These are phyloP conservation scores for Loris lydekkerianus DNA, from an alignment of 2,797 vertebrate species.

Conservation along the genomic window DNA sequence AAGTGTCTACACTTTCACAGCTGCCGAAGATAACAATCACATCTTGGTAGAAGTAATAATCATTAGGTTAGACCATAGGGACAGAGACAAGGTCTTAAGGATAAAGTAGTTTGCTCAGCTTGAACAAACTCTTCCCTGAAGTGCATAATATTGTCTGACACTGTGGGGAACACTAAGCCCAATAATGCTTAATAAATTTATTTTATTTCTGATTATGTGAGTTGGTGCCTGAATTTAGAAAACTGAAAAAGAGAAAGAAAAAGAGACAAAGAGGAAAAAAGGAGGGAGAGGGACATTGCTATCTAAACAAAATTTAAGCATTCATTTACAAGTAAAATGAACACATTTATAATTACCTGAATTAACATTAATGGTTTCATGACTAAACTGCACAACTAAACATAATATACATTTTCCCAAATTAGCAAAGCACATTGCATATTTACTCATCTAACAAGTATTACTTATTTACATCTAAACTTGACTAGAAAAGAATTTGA, in stretches of 20 bases:
- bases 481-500: not conserved
- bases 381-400: not conserved
- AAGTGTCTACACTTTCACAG: constrained; percentile 17
- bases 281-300: not conserved
- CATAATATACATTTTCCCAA: not conserved
- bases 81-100: not conserved
- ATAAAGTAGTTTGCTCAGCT: not conserved
- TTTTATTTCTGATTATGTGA: constrained; percentile 24
- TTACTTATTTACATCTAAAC: constrained; percentile 40
- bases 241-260: not conserved
- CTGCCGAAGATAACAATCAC: not conserved
- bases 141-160: not conserved
- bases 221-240: constrained; percentile 16
- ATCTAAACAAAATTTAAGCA: constrained; percentile 51
- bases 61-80: not conserved
- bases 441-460: constrained; percentile 45
- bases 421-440: constrained; percentile 32
- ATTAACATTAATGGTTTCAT: constrained; percentile 43
- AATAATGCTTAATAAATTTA: not conserved
- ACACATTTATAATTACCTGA: constrained; percentile 49
- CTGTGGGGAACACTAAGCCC: not conserved
- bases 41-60: constrained; percentile 20
- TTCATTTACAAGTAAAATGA: constrained; percentile 9
- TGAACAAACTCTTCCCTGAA: constrained; percentile 8
- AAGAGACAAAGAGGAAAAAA: not conserved